Base-by-base conservation (phyloP, 2,113 vertebrate genomes). In the Azemiops feae region DNA sequence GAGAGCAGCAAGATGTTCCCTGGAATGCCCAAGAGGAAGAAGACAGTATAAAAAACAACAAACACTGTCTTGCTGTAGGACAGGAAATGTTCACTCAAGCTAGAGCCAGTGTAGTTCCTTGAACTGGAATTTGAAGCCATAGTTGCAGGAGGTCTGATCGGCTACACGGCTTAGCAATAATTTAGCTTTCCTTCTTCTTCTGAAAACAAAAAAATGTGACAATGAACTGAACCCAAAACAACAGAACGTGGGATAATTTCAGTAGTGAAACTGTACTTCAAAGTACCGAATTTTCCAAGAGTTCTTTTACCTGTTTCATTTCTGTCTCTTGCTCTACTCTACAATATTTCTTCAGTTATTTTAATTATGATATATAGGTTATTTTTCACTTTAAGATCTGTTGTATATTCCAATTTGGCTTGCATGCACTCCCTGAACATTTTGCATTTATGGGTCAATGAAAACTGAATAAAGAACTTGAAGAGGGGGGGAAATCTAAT, bases 21-120 rank as follows among this genome's bases (percentile, higher is more conserved):
- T 22, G 93, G 88, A 45, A 94, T 30, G 57, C 93, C 93, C 57
- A 94, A 52, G 18, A 94, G 47, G 58, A 94, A 94, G 47, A 94
- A 34, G 57, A 94, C 16, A 64, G 5, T 2, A n/a, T 90, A 85
- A 57, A 87, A 6, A 86, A 64, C 47, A 54, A 88, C 74, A 55
- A 94, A 94, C 53, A 91, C 39, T 45, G 25, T 87, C 85, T 43
- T 81, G 90, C 52, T 88, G 11, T 91, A 88, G 85, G 57, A 69
- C 22, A 88, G 16, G 81, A 91, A 88, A n/a, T 58, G 52, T 16
- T 88, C 93, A 52, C 86, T 91, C 30, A 58, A 20, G 22, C 3
- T 86, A 27, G 39, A 88, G 39, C 81, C 87, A 39, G 92, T 87
- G 39, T 47, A 25, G n/a, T 88, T 88, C 85, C 50, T 64, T 20